Conservation (phyloP, 53 echinoderm and acorn worm species). For the Stichopus horrens region DNA sequence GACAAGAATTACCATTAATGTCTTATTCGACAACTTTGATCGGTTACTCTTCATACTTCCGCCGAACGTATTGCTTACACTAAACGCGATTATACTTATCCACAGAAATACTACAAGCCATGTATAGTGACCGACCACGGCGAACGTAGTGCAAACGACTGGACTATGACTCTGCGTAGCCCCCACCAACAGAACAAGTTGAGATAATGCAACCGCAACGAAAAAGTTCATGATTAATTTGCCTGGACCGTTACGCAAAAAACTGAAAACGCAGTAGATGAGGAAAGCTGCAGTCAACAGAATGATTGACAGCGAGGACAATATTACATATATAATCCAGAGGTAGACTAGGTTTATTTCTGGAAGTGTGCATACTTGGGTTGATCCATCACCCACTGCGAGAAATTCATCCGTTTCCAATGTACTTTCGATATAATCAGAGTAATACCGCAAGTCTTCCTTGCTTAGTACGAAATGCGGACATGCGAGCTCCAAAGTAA, state of each 20-base stretch:
- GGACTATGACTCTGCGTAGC: not conserved
- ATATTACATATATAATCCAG: not conserved
- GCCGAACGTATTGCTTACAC: conserved; percentile 9
- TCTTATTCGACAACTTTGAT: not conserved
- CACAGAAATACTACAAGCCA: not conserved
- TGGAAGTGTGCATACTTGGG: not conserved
- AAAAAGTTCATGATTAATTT: not conserved
- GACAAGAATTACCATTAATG: not conserved
- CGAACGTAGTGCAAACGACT: conserved; percentile 16
- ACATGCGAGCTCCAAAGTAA: not conserved
- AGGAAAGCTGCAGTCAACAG: not conserved
- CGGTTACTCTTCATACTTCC: not conserved
- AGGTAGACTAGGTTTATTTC: not conserved
- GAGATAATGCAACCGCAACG: not conserved
- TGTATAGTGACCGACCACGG: conserved; percentile 13
- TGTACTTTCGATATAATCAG: not conserved
- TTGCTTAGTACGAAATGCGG: not conserved
- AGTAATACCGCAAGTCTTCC: not conserved
- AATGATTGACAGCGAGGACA: not conserved
- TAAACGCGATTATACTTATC: not conserved
- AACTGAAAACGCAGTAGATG: not conserved
- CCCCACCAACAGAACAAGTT: conserved; percentile 3
- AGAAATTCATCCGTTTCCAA: not conserved
- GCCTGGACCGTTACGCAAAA: conserved; percentile 10
- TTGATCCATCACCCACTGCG: not conserved